Evolutionary conservation across 2,888 invertebrate genomes (phyloP), one percentile per base, ranked within the genome.

Genomic region (Caradrina kadenii): DNA sequence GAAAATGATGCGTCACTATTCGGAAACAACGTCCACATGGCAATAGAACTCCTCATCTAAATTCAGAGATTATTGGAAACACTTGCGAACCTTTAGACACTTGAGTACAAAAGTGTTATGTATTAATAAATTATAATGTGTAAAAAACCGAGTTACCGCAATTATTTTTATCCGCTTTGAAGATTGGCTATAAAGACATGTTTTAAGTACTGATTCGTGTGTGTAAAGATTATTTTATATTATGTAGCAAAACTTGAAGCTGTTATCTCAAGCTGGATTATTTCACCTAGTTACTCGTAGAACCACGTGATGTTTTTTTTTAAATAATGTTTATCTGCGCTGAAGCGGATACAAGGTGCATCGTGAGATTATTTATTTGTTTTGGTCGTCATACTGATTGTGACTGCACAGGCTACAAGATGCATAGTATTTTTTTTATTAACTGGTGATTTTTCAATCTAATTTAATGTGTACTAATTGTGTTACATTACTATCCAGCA

Each of bases 291-390:
- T 72, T 19, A 17, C 45, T 45, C 17, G 45, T 45, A 39, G 45
- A 49, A 56, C 19, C 60, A 58, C 55, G 79, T 73, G 53, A 66
- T 75, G 79, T 78, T 64, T 61, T 73, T 59, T 73, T 64, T 39
- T 21, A 21, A 26, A 39, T 50, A 55, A 21, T 42, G 17, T 59
- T 73, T 65, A 64, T 75, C 64, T 52, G 42, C 35, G 15, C n/a
- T n/a, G 31, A 60, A 64, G 52, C 56, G 56, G 65, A 72, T 75
- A 58, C 60, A 48, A 56, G 64, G 54, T 35, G 42, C 11, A 42
- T 22, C 22, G 49, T 55, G 45, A 61, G 69, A 69, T 60, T 39
- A 45, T 49, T 62, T 22, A 42, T 69, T 58, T 35, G 58, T 72
- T 72, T 76, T 68, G 54, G 19, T 31, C 49, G 13, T 11, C 21